Evolutionary conservation across 2,797 vertebrate species (phyloP), one percentile per base, ranked within the genome.

Genomic region (Psittacula echo): DNA sequence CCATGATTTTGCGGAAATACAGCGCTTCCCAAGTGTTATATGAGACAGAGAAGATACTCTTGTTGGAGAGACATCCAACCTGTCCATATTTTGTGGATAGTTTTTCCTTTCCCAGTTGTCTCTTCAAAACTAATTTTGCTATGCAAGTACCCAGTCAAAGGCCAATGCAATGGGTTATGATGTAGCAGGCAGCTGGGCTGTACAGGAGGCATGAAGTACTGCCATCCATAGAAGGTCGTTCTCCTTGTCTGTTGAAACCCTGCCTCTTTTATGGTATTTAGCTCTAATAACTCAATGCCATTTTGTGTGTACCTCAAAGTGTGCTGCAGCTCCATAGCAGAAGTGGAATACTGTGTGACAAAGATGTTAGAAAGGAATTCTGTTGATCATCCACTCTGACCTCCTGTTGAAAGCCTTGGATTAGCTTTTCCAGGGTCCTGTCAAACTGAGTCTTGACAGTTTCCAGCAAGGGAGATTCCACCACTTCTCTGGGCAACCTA

Each of bases 1-100:
- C 64, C 65, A 34, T 54, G 94, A 56, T 97, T 96, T 82, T 79
- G 86, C 90, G 81, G 50, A 96, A 96, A 91, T 87, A 70, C 83
- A 96, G 66, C 62, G 53, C 94, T 94, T 83, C 66, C 91, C 56
- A 60, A 93, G 76, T 79, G 77, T 82, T 93, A 70, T 12, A 42
- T 9, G 70, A 62, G 84, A 92, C 24, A 62, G 83, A 84, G 88
- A 65, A 51, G 32, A 78, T 96, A 83, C 82, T 95, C 71, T 92
- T 86, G 87, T 89, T 71, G 84, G 76, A 64, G 60, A 86, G 92
- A 62, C 1, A 2, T 90, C 88, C 94, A 93, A 42, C 18, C 29
- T 51, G 26, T 42, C 76, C 50, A 3, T 92, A 37, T 78, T 90
- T 90, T 94, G 77, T 44, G 17, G 3, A 1, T 0, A 20, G 91